These are phyloP conservation scores for Thalassophryne amazonica DNA, from an alignment of 2,797 vertebrate genomes.

Conservation along the genomic window DNA sequence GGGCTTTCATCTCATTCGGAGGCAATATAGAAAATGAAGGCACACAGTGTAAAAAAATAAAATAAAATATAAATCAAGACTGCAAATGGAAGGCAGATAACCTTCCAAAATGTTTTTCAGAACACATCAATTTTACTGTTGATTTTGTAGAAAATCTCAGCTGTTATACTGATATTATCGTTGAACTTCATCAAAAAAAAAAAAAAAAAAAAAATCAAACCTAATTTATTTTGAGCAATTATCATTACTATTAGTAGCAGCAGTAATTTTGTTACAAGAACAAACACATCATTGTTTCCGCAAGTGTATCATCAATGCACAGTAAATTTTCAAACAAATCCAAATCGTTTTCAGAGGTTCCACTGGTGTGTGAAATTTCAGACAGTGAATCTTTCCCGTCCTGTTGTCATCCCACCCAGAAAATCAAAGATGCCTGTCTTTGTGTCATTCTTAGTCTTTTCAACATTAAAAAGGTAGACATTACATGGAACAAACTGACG, in stretches of 20 bases:
- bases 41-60: conserved; percentile 56
- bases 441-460: conserved; percentile 7
- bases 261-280: conserved; percentile 11
- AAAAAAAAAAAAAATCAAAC: conserved; percentile 21
- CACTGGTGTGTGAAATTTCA: conserved; percentile 9
- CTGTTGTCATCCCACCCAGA: conserved; percentile 7
- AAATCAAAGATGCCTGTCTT: conserved; percentile 1
- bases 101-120: conserved; percentile 39
- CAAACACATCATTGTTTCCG: conserved; percentile 5
- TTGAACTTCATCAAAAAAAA: no score
- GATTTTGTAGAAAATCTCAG: conserved; percentile 12
- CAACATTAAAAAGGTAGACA: not conserved
- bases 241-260: no score
- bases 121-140: conserved; percentile 25
- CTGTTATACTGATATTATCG: not conserved
- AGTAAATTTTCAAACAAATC: conserved; percentile 2
- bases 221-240: conserved; percentile 9
- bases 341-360: conserved; percentile 8
- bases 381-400: conserved; percentile 7
- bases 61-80: conserved; percentile 72
- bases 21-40: conserved; percentile 72
- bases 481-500: not conserved
- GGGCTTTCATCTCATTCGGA: conserved; percentile 73
- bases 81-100: conserved; percentile 52
- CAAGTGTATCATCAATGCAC: conserved; percentile 10